Evolutionary conservation across 2,113 vertebrate species (phyloP), one percentile per base, ranked within the genome.

Genomic region (Ptychochromis oligacanthus): DNA sequence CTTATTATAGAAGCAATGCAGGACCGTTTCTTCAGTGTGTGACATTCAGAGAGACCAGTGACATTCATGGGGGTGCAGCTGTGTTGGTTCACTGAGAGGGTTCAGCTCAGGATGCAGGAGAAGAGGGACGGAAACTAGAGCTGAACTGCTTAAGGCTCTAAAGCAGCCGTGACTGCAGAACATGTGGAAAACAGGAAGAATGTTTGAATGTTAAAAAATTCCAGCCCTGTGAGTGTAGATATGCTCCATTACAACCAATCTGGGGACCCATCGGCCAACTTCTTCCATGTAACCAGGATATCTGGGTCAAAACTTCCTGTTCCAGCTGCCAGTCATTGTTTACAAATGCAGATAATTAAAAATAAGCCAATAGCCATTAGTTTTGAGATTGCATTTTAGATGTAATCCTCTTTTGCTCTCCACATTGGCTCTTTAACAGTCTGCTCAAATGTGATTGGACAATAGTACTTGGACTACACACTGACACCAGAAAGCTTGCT

Each of bases 41-140:
- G 93, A 92, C 93, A 93, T 93, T 93, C 88, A 90, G 77, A 70
- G 81, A 70, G 79, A 61, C 13, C 54, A 18, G 36, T 84, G 83
- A 88, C 83, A 85, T 90, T 88, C 85, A 80, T 38, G 56, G 80
- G 76, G 82, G 72, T 20, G 3, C 72, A 59, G 75, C 78, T 54
- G 59, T 64, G 40, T 14, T 57, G 52, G 34, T 64, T 74, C 28
- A 11, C 24, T 4, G 70, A 49, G 67, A 17, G 3, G 24, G 17
- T 58, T 74, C 38, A 60, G 60, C 18, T 79, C 76, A 12, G 38
- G 65, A 82, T 67, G 62, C n/a, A n/a, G 36, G 74, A 62, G 24
- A 54, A 54, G 67, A 54, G 46, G 67, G 11, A 14, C 28, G 82
- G 38, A 24, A 62, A 52, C 60, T 54, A 43, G 8, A 49, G 58